Evolutionary conservation across 2,888 invertebrate species (phyloP).

Genomic region (Calliscelio sp.): DNA sequence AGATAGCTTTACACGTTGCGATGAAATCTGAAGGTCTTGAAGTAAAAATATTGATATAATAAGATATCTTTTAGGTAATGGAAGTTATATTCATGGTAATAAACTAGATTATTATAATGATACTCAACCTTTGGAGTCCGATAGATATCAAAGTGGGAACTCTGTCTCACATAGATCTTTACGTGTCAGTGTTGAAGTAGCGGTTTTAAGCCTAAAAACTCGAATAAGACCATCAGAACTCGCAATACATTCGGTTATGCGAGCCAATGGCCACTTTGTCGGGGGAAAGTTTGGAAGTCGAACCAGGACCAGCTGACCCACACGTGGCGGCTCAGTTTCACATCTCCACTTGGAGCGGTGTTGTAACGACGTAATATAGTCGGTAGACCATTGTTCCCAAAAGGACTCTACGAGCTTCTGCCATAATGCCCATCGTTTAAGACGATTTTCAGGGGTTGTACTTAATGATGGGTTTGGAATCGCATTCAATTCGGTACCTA

Average conservation of each 20-base stretch:
- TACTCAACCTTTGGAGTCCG: too few relatives aligned
- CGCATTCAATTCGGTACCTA: constrained; percentile 62
- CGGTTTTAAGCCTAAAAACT: constrained; percentile 3
- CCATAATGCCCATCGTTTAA: constrained; percentile 67
- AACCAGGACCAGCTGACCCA: constrained; percentile 18
- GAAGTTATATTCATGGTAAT: too few relatives aligned
- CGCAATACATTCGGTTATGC: not conserved
- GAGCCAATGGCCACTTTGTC: constrained; percentile 7
- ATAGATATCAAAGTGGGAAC: too few relatives aligned
- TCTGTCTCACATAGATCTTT: not conserved
- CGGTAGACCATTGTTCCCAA: constrained; percentile 69
- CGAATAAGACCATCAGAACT: not conserved
- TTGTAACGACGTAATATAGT: constrained; percentile 71
- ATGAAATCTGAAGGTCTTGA: too few relatives aligned
- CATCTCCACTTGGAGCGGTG: constrained; percentile 67
- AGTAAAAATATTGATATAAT: too few relatives aligned
- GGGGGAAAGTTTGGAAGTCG: constrained; percentile 8
- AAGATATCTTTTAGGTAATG: too few relatives aligned
- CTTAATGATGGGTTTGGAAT: constrained; percentile 67
- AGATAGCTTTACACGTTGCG: too few relatives aligned
- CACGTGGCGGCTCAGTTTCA: not conserved
- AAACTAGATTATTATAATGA: too few relatives aligned
- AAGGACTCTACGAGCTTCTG: constrained; percentile 56
- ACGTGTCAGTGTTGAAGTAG: not conserved
- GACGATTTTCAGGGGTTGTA: constrained; percentile 26